These are phyloP conservation scores for Masticophis lateralis DNA, from an alignment of 2,797 vertebrate genomes.

Conservation along the genomic window DNA sequence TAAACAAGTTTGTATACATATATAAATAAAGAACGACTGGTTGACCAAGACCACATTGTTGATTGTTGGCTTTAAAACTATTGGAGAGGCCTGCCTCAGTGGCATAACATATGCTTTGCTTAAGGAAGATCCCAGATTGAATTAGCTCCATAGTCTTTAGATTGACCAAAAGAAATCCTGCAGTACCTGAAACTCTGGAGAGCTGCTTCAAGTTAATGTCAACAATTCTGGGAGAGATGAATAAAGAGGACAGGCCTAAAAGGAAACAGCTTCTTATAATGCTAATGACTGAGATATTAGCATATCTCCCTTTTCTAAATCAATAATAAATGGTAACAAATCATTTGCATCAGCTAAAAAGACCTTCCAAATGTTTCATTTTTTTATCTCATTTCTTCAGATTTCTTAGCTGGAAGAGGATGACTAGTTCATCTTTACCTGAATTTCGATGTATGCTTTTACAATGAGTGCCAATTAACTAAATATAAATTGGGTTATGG, in stretches of 20 bases:
- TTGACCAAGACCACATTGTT: background rate
- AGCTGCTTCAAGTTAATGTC: background rate
- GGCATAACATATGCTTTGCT: background rate
- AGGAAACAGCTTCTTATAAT: background rate
- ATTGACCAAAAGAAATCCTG: background rate
- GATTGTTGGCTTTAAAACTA: background rate
- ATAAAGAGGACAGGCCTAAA: background rate
- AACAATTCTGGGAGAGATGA: background rate
- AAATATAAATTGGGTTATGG: background rate
- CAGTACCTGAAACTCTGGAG: background rate
- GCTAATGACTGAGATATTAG: background rate
- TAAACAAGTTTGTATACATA: background rate
- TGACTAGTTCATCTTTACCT: background rate
- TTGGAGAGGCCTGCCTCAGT: background rate
- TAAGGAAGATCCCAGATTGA: background rate
- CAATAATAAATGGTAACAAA: conserved; percentile 31
- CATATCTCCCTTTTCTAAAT: conserved; percentile 17
- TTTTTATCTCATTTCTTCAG: conserved; percentile 31
- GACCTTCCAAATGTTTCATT: conserved; percentile 25
- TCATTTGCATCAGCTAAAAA: background rate
- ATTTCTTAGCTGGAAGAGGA: background rate
- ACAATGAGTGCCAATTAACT: background rate
- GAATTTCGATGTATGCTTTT: background rate
- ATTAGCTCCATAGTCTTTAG: background rate
- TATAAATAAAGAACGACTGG: background rate